Evolutionary conservation across 2,888 invertebrate species (phyloP).

Genomic region (Notodonta dromedarius): DNA sequence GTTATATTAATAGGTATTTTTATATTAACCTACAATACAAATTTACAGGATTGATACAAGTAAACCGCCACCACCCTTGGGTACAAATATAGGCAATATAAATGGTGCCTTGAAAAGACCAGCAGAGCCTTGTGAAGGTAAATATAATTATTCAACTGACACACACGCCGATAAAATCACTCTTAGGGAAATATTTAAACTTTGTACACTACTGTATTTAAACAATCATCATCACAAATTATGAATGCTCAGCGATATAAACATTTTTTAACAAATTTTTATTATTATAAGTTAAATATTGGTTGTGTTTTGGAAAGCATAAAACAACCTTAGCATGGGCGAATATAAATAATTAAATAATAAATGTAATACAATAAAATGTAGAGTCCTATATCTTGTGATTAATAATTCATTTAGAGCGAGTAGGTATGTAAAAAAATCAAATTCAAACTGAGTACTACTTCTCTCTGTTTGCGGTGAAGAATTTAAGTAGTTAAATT

Average conservation of each 20-base stretch:
- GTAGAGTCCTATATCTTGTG: background rate
- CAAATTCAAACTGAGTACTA: too few species aligned
- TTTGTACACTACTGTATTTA: constrained; percentile 1
- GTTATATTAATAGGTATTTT: too few species aligned
- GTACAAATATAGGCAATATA: constrained; percentile 23
- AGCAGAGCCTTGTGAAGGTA: constrained; percentile 47
- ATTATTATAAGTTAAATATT: constrained; percentile 13
- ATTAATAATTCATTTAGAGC: background rate
- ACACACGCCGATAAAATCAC: background rate
- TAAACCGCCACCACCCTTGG: constrained; percentile 63
- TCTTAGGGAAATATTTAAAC: background rate
- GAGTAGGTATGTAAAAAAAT: too few species aligned
- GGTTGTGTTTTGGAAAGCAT: constrained; percentile 6
- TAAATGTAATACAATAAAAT: constrained; percentile 1
- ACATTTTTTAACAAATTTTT: constrained; percentile 12
- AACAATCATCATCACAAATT: constrained; percentile 9
- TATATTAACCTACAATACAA: background rate
- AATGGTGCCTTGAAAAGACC: constrained; percentile 46
- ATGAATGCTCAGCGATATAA: constrained; percentile 51
- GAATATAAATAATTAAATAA: constrained; percentile 38
- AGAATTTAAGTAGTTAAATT: too few species aligned
- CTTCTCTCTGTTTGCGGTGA: too few species aligned
- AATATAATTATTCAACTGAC: constrained; percentile 19
- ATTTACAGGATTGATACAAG: constrained; percentile 59
- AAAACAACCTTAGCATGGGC: constrained; percentile 30